Conservation (phyloP, 1,140 invertebrate genomes). For the Lamellibrachia luymesi region DNA sequence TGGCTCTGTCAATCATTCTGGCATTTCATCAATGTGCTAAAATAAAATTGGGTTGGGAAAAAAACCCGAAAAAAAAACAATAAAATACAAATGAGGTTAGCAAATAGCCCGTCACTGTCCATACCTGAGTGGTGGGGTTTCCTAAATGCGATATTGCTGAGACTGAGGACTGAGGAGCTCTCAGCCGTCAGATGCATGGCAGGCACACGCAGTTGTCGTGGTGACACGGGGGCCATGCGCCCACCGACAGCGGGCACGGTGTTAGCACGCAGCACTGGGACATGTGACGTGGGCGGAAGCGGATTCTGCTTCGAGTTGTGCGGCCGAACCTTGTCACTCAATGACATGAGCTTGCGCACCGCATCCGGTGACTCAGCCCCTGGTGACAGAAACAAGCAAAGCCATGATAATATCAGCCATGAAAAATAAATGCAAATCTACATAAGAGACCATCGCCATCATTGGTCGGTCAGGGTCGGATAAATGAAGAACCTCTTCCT, state of each 20-base stretch:
- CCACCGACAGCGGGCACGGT: slow-evolving; percentile 61
- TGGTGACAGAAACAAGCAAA: background rate
- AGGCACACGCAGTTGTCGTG: slow-evolving; percentile 54
- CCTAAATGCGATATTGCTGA: slow-evolving; percentile 76
- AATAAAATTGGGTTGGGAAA: too few species aligned
- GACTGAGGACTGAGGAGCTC: slow-evolving; percentile 89
- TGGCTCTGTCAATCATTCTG: background rate
- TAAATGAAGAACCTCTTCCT: too few species aligned
- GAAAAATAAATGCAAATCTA: background rate
- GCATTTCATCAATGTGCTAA: too few species aligned
- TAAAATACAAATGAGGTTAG: too few species aligned
- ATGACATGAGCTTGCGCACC: slow-evolving; percentile 84
- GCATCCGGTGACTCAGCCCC: slow-evolving; percentile 94
- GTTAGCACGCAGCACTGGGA: slow-evolving; percentile 65
- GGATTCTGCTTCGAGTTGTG: slow-evolving; percentile 48
- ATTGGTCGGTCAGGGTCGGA: too few species aligned
- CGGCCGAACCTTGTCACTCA: slow-evolving; percentile 80
- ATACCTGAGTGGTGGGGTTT: slow-evolving; percentile 2
- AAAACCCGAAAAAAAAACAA: too few species aligned
- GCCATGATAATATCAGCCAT: background rate
- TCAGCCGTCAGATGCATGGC: slow-evolving; percentile 89
- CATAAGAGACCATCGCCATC: background rate
- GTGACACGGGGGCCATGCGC: slow-evolving; percentile 63
- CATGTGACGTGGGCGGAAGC: slow-evolving; percentile 45
- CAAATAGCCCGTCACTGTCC: background rate